These are phyloP conservation scores for Xiphophorus couchianus DNA, from an alignment of 2,113 vertebrate genomes.

Conservation along the genomic window DNA sequence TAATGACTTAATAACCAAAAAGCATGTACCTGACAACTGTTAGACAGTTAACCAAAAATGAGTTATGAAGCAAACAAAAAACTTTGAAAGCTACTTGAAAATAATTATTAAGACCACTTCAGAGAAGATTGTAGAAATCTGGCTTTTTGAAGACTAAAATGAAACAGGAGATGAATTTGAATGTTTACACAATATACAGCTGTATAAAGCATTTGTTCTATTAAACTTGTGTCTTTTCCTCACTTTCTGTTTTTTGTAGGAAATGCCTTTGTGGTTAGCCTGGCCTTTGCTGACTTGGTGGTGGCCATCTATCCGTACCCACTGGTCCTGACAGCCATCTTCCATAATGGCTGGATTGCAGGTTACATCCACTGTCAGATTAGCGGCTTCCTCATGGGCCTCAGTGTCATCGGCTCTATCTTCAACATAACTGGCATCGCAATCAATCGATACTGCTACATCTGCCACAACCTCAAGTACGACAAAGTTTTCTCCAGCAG, in stretches of 20 bases:
- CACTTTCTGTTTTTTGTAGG: conserved; percentile 60
- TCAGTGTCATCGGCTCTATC: conserved; percentile 86
- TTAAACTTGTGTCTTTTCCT: neutral
- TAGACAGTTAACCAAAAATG: neutral
- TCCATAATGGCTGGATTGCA: conserved; percentile 83
- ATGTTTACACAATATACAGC: no score
- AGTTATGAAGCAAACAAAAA: neutral
- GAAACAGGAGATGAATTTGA: neutral
- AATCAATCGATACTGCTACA: conserved; percentile 87
- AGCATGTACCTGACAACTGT: neutral
- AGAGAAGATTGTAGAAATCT: neutral
- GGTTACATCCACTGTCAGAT: conserved; percentile 85
- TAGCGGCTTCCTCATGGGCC: conserved; percentile 86
- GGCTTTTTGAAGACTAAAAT: neutral
- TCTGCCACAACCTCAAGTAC: conserved; percentile 85
- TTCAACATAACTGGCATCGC: conserved; percentile 87
- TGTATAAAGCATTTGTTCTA: neutral
- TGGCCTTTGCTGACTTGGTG: conserved; percentile 85
- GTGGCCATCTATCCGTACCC: conserved; percentile 86
- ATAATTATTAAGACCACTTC: neutral
- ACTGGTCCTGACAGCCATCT: conserved; percentile 82
- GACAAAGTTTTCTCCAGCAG: conserved; percentile 82
- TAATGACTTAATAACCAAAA: neutral
- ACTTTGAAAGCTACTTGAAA: neutral
- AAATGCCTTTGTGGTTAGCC: conserved; percentile 86